These are phyloP conservation scores for Stenopsyche tienmushanensis DNA, from an alignment of 1,140 invertebrate species.

Conservation along the genomic window DNA sequence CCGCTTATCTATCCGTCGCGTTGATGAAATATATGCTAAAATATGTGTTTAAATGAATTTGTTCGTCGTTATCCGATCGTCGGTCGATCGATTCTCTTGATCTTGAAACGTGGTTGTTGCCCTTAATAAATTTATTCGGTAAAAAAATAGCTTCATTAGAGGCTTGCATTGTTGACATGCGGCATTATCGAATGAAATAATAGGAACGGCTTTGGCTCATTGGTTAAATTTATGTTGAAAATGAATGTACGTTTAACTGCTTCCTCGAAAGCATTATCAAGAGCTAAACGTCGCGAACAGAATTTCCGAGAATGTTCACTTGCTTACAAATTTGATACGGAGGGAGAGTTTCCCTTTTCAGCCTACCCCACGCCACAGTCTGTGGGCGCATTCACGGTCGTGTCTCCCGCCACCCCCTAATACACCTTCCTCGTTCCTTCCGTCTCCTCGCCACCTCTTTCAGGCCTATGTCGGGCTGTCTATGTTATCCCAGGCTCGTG, in stretches of 20 bases:
- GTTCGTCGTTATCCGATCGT: not conserved
- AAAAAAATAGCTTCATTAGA: too few relatives aligned
- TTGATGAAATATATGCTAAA: not conserved
- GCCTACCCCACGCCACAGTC: constrained; percentile 22
- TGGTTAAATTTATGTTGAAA: too few relatives aligned
- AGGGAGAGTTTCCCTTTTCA: constrained; percentile 8
- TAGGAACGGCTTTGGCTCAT: too few relatives aligned
- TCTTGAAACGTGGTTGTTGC: not conserved
- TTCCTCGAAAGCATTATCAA: not conserved
- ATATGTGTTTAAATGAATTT: not conserved
- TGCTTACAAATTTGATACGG: constrained; percentile 29
- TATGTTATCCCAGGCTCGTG: constrained; percentile 19
- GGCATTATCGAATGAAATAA: too few relatives aligned
- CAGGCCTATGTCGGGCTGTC: not conserved
- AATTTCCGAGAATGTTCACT: constrained; percentile 34
- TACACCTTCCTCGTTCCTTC: not conserved
- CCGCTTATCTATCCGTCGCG: not conserved
- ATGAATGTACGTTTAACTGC: too few relatives aligned
- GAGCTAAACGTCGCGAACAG: constrained; percentile 26
- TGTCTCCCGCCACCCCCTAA: not conserved
- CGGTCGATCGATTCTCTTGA: too few relatives aligned
- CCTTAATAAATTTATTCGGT: too few relatives aligned
- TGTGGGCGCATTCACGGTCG: not conserved
- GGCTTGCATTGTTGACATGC: not conserved
- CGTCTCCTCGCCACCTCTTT: not conserved